Percentiles rank a stretch among this genome's conserved stretches.
Conservation (phyloP, 2,797 vertebrate genomes). For the Ispidina lecontei region DNA sequence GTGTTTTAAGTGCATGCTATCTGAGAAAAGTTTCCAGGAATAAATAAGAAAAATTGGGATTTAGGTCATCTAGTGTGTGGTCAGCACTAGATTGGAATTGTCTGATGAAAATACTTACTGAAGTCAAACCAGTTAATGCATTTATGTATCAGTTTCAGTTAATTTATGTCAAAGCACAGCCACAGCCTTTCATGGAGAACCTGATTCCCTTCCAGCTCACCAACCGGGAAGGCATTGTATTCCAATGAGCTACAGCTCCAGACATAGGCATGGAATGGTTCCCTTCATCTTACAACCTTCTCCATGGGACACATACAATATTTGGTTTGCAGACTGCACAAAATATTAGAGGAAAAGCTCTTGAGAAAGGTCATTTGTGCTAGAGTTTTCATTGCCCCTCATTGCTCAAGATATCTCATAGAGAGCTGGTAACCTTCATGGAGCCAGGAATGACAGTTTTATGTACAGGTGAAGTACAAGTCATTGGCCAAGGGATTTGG, state of each 20-base stretch:
- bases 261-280: neutral
- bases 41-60: neutral
- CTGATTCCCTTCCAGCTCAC: neutral
- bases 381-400: neutral
- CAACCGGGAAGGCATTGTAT: neutral
- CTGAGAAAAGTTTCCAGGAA: constrained; percentile 7
- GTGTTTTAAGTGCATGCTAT: constrained; percentile 64
- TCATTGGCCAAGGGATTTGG: neutral
- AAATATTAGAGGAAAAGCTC: neutral
- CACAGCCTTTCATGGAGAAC: neutral
- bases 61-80: neutral
- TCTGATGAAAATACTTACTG: neutral
- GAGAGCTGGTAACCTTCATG: neutral
- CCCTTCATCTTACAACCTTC: neutral
- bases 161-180: neutral
- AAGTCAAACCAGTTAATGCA: neutral
- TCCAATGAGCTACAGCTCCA: neutral
- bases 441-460: neutral
- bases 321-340: neutral
- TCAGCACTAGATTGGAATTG: neutral
- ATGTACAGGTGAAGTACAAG: neutral
- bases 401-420: neutral
- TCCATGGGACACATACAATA: neutral
- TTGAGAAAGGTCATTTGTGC: neutral
- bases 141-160: neutral